Evolutionary conservation across 1,140 invertebrate genomes (phyloP).

Genomic region (Dendrolimus kikuchii): DNA sequence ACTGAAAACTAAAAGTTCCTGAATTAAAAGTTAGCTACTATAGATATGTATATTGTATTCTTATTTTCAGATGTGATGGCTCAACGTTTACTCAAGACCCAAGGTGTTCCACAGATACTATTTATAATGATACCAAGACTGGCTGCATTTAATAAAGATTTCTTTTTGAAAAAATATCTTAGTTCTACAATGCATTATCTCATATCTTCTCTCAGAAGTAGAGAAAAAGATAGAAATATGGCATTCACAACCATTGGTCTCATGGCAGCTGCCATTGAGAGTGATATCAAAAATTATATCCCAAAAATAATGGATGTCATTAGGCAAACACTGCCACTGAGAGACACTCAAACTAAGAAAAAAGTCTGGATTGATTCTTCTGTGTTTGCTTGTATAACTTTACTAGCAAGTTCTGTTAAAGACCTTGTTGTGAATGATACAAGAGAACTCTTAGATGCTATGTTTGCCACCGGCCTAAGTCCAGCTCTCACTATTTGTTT

Average conservation of each 20-base stretch:
- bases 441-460: slow-evolving; percentile 88
- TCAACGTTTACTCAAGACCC: slow-evolving; percentile 81
- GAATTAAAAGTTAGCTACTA: slow-evolving; percentile 2
- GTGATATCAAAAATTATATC: slow-evolving; percentile 86
- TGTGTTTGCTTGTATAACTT: slow-evolving; percentile 95
- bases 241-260: slow-evolving; percentile 94
- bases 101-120: slow-evolving; percentile 90
- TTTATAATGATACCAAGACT: slow-evolving; percentile 92
- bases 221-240: slow-evolving; percentile 87
- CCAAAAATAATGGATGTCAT: slow-evolving; percentile 91
- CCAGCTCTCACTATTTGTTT: slow-evolving; percentile 92
- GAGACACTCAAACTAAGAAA: slow-evolving; percentile 82
- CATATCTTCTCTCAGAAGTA: slow-evolving; percentile 80
- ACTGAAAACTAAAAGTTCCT: background rate
- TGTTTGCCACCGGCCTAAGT: slow-evolving; percentile 93
- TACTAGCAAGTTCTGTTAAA: slow-evolving; percentile 90
- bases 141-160: slow-evolving; percentile 92
- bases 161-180: slow-evolving; percentile 86
- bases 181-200: slow-evolving; percentile 85
- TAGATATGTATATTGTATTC: slow-evolving; percentile 4
- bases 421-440: slow-evolving; percentile 84
- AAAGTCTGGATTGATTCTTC: slow-evolving; percentile 86
- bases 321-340: slow-evolving; percentile 84
- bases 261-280: slow-evolving; percentile 91
- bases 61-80: slow-evolving; percentile 79